phyloP scores from a whole-genome alignment of 2,113 vertebrate species.

The Toxotes chatareus region DNA sequence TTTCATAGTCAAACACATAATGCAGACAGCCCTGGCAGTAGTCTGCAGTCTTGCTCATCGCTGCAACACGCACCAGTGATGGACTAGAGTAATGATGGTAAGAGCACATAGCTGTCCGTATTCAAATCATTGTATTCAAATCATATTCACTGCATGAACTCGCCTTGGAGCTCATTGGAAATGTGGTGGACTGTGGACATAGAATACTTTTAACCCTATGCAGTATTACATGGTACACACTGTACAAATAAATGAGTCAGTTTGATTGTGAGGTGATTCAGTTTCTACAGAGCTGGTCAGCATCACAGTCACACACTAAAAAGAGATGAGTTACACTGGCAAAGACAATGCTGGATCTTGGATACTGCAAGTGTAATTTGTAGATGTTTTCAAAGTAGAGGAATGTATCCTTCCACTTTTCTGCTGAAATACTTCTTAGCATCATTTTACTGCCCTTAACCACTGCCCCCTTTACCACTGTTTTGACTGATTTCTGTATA shows the following conservation, averaged over 20 bases:
- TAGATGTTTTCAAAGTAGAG: too few species aligned
- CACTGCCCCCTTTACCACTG: too few species aligned
- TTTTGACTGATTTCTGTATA: too few species aligned
- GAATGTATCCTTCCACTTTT: too few species aligned
- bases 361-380: too few species aligned
- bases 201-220: not conserved
- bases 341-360: too few species aligned
- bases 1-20: constrained; percentile 89
- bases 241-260: not conserved
- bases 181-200: not conserved
- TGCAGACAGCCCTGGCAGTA: constrained; percentile 49
- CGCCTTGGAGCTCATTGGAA: not conserved
- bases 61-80: constrained; percentile 13
- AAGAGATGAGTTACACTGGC: too few species aligned
- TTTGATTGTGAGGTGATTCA: too few species aligned
- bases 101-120: not conserved
- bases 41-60: constrained; percentile 39
- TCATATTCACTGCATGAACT: not conserved
- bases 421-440: too few species aligned
- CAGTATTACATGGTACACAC: not conserved
- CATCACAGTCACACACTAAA: too few species aligned
- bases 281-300: too few species aligned
- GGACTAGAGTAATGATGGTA: not conserved
- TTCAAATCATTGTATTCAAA: constrained; percentile 69
- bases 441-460: too few species aligned